Conservation (phyloP, 2,797 vertebrate genomes). For the Lophotriccus pileatus region DNA sequence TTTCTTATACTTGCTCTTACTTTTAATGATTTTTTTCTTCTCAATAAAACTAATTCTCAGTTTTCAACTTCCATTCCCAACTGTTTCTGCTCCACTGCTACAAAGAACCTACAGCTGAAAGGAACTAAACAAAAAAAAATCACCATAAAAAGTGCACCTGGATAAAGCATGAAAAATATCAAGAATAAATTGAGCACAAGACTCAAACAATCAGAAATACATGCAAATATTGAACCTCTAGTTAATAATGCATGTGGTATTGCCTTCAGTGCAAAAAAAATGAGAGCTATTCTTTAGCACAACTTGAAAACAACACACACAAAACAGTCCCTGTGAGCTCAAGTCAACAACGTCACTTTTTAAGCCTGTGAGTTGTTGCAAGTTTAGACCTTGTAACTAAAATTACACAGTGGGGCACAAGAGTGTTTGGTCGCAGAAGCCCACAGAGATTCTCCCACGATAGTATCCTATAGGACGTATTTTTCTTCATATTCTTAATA, state of each 20-base stretch:
- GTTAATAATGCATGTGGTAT: neutral
- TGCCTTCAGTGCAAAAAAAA: neutral
- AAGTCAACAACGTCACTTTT: neutral
- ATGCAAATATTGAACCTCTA: neutral
- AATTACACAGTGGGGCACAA: neutral
- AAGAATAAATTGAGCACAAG: neutral
- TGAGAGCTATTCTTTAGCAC: neutral
- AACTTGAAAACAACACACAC: neutral
- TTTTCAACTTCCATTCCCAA: neutral
- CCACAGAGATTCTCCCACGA: neutral
- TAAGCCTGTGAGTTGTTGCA: neutral
- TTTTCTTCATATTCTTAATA: neutral
- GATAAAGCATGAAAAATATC: neutral
- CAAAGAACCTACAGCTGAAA: neutral
- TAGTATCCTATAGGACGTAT: neutral
- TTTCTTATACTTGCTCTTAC: neutral
- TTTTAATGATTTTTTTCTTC: neutral
- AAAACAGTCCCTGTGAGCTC: neutral
- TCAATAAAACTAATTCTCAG: neutral
- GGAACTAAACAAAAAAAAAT: neutral
- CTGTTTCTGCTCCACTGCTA: neutral
- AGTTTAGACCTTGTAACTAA: neutral
- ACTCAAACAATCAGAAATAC: neutral
- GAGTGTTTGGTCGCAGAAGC: neutral
- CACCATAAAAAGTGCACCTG: neutral